Conservation (phyloP, 2,113 vertebrate species). For the Oreochromis aureus region DNA sequence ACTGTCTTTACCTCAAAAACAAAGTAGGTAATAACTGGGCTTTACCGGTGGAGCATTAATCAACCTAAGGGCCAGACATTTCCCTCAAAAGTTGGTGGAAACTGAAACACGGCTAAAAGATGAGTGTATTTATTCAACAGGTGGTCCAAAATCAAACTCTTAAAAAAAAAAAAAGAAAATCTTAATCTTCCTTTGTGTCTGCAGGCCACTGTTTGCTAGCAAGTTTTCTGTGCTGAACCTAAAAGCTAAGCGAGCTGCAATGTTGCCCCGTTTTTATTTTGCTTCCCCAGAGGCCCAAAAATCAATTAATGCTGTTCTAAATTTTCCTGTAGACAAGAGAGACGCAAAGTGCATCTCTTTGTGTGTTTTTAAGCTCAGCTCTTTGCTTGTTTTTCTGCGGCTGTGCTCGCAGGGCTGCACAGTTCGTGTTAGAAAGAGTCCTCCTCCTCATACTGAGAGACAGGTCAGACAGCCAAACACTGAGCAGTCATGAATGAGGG, state of each 20-base stretch:
- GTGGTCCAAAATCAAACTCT: background rate
- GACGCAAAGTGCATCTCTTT: background rate
- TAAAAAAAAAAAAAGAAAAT: background rate
- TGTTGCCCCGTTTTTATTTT: background rate
- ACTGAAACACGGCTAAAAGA: background rate
- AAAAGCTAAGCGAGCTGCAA: background rate
- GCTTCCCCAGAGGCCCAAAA: background rate
- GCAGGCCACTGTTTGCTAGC: background rate
- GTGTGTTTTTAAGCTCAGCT: background rate
- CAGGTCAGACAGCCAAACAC: constrained; percentile 6
- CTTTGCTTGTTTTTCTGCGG: constrained; percentile 13
- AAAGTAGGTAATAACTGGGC: background rate
- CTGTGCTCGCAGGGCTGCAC: background rate
- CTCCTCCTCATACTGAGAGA: background rate
- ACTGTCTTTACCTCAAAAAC: background rate
- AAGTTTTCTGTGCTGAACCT: background rate
- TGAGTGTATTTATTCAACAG: background rate
- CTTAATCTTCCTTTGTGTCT: background rate
- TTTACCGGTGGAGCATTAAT: background rate
- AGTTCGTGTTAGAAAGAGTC: background rate
- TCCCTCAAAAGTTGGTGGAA: background rate
- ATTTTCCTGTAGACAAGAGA: background rate
- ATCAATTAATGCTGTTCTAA: background rate
- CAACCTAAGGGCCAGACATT: background rate
- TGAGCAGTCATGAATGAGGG: constrained; percentile 28